Conservation (phyloP, 2,888 invertebrate genomes). For the Strigamia transsilvanica region DNA sequence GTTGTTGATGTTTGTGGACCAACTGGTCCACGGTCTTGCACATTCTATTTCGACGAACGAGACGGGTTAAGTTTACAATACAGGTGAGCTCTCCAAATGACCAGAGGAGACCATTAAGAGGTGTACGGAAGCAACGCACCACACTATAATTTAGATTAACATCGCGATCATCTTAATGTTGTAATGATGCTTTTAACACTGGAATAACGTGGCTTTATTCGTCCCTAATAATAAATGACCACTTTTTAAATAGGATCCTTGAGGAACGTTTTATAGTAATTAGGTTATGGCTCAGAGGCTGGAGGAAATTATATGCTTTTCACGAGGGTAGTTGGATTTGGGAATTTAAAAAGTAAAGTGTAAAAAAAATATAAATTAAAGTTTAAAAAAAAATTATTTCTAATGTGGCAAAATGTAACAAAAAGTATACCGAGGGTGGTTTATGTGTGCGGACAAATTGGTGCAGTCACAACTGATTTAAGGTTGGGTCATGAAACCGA, state of each 20-base stretch:
- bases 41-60: too few relatives aligned
- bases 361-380: background rate
- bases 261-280: background rate
- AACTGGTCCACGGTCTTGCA: too few relatives aligned
- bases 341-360: background rate
- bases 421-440: slow-evolving; percentile 19
- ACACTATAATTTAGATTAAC: slow-evolving; percentile 32
- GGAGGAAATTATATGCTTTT: background rate
- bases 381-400: background rate
- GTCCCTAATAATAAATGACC: slow-evolving; percentile 17
- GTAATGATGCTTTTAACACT: slow-evolving; percentile 13
- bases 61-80: too few relatives aligned
- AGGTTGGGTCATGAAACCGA: slow-evolving; percentile 31
- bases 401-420: background rate
- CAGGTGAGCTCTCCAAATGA: background rate
- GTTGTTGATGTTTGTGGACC: too few relatives aligned
- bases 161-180: slow-evolving; percentile 18
- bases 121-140: slow-evolving; percentile 7
- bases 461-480: slow-evolving; percentile 48
- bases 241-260: slow-evolving; percentile 3
- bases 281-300: background rate
- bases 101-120: slow-evolving; percentile 24
- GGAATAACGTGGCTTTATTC: slow-evolving; percentile 18
- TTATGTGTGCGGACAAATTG: slow-evolving; percentile 34
- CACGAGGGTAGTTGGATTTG: background rate